Evolutionary conservation across 2,113 vertebrate genomes (phyloP).

Genomic region (Tylochromis polylepis): DNA sequence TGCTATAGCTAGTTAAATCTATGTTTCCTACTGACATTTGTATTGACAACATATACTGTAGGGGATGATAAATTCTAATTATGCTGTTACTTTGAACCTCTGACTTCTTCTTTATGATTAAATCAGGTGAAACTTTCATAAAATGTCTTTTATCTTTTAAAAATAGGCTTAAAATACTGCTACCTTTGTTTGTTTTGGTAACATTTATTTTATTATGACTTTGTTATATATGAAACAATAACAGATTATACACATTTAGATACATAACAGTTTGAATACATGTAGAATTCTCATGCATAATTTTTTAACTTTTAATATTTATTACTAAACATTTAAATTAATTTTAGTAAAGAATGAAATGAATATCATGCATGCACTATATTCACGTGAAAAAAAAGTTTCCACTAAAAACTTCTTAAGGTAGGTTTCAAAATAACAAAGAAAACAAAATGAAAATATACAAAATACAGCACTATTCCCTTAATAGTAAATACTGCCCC

Average conservation of each 20-base stretch:
- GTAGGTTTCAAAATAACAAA: not conserved
- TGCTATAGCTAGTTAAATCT: not conserved
- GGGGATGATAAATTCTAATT: not conserved
- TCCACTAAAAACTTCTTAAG: too few relatives aligned
- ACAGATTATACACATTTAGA: not conserved
- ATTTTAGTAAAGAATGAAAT: not conserved
- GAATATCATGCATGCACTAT: not conserved
- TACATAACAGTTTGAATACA: not conserved
- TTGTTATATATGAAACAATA: not conserved
- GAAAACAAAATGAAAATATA: not conserved
- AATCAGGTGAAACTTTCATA: not conserved
- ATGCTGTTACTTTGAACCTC: not conserved
- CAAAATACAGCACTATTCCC: not conserved
- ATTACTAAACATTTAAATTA: not conserved
- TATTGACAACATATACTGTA: not conserved
- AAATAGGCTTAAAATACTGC: not conserved
- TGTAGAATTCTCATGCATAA: not conserved
- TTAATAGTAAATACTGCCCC: not conserved
- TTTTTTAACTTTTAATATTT: not conserved
- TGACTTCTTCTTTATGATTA: not conserved
- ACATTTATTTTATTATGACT: not conserved
- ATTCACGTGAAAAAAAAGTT: not conserved
- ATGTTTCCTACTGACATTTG: not conserved
- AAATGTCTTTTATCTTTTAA: accelerated
- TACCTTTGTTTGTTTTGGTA: not conserved